Base-by-base conservation (phyloP, 2,888 invertebrate species). In the Ormyrus thymus region DNA sequence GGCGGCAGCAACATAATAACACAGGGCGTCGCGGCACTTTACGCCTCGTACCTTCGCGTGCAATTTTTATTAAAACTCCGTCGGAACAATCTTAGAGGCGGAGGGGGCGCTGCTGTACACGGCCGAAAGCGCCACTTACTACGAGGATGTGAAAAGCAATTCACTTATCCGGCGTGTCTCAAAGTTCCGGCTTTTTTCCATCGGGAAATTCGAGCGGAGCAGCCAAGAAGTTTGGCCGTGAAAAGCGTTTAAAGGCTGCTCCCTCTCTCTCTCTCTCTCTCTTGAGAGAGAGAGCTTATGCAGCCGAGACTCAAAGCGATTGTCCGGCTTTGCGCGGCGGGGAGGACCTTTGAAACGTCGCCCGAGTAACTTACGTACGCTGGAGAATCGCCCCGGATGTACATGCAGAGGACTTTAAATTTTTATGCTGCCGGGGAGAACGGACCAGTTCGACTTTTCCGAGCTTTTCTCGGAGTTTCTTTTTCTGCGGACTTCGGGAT, bases 31-130 rank as follows among this genome's bases (percentile, higher is more conserved):
- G 29, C n/a, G 73, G 68, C 55, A 73, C 73, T 78, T 72, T 72
- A 15, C 51, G 76, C 10, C 58, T 11, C 65, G 50, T 51, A 50
- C 45, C 55, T n/a, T 46, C 11, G 51, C 11, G 51, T 29, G 76
- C 76, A 76, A 76, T 79, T 79, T 79, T 79, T 79, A 79, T 79
- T 79, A 76, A 76, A 76, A 80, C 76, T 79, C 75, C 59, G 9
- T 11, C 73, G 65, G 73, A 80, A 80, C 76, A 77, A 80, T 76
- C 72, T 70, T 58, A 46, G 29, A 46, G 59, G 43, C 10, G 15
- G 6, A 55, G 46, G 56, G 48, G 15, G 15, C 45, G 55, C 64
- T 58, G 51, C 59, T 58, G 58, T 74, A 66, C 68, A 68, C 56
- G 70, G 53, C 78, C 70, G 70, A 70, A 74, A 74, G 75, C 75